Base-by-base conservation (phyloP, 2,113 vertebrate genomes). In the Labeo catla region DNA sequence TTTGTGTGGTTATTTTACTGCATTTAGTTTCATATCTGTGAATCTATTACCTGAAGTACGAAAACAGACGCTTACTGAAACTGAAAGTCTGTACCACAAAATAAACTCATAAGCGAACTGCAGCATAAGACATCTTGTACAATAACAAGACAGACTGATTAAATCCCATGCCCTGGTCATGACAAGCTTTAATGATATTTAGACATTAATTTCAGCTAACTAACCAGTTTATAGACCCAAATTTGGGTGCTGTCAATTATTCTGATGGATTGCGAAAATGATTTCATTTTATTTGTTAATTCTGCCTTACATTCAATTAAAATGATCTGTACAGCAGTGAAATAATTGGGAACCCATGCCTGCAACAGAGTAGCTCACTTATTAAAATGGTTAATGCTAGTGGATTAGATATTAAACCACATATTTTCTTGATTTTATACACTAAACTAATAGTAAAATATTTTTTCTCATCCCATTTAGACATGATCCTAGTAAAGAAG, bases 151-250 rank as follows among this genome's bases (percentile, higher is more conserved):
- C 28, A 4, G 43, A n/a, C n/a, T 81, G 21, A 52, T 43, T 50
- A 81, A 65, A 81, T 76, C 15, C 1, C 66, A 70, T 76, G 65
- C 52, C n/a, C 34, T 49, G 43, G 74, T 72, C 49, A 54, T 72
- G 68, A 81, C 28, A 86, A 86, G 70, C 83, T 81, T 84, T 84
- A 87, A 78, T 87, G 65, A 63, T 87, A 54, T 89, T 87, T 93
- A 90, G 87, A 90, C 91, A 90, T 93, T 93, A 91, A 70, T 90
- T 90, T 84, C 76, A 84, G 76, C 79, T 79, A 72, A 54, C 81
- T 57, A 81, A 21, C 49, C 72, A 85, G 73, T 83, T 68, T 36
- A 83, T 88, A n/a, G 63, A 84, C 80, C 63, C 34, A 39, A 49
- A 78, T 11, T 63, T 68, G 57, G 5, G 6, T 23, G 3, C 65